Conservation (phyloP, 2,113 vertebrate genomes). For the Electrona antarctica region DNA sequence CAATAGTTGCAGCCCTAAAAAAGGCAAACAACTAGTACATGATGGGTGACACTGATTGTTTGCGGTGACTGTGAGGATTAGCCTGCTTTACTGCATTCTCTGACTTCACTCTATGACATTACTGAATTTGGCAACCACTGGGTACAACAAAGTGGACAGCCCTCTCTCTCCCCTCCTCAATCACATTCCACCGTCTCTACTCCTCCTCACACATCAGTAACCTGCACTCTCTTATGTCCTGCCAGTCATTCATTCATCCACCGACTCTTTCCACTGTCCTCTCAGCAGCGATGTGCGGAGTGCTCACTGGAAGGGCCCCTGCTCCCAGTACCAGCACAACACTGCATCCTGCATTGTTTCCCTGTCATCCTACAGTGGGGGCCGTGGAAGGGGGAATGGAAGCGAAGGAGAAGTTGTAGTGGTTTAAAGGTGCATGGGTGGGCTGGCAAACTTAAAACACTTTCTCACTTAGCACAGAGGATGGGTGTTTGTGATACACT, state of each 20-base stretch:
- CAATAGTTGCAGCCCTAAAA: too few species aligned
- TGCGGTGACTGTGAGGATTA: too few species aligned
- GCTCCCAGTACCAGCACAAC: constrained; percentile 28
- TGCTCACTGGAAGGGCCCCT: constrained; percentile 23
- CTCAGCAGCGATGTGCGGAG: not conserved
- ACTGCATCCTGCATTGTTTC: constrained; percentile 37
- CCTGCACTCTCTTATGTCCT: constrained; percentile 7
- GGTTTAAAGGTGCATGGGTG: not conserved
- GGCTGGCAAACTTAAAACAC: not conserved
- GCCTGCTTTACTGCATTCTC: not conserved
- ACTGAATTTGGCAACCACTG: not conserved
- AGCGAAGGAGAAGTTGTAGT: not conserved
- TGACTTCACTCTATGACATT: not conserved
- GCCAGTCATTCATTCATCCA: constrained; percentile 3
- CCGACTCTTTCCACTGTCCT: constrained; percentile 4
- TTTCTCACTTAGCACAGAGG: not conserved
- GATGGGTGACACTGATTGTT: too few species aligned
- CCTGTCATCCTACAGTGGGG: constrained; percentile 33
- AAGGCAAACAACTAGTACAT: too few species aligned
- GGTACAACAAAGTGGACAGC: not conserved
- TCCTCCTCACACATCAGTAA: not conserved
- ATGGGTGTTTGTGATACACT: not conserved
- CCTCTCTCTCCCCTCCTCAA: not conserved
- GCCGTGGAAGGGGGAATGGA: not conserved
- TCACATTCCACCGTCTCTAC: not conserved